phyloP scores from a whole-genome alignment of 2,797 vertebrate genomes.

The Cephalopachus bancanus region DNA sequence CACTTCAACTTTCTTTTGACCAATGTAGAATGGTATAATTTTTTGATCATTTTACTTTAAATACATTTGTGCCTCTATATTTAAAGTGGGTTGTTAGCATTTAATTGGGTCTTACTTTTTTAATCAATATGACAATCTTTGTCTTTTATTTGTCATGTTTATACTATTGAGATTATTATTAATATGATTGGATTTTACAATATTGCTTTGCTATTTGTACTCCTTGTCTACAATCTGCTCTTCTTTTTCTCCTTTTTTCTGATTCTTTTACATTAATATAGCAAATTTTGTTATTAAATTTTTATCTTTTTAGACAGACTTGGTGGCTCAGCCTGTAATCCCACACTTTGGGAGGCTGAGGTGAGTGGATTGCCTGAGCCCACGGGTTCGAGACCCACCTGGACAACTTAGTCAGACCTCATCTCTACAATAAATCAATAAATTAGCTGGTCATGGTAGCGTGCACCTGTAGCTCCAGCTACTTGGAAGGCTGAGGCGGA shows the following conservation, averaged over 20 bases:
- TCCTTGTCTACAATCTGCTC: not conserved
- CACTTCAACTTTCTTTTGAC: not conserved
- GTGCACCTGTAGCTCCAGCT: too few species aligned
- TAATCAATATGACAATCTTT: not conserved
- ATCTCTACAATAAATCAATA: too few species aligned
- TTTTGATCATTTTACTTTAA: not conserved
- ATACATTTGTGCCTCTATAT: not conserved
- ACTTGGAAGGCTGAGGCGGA: too few species aligned
- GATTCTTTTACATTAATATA: not conserved
- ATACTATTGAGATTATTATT: not conserved
- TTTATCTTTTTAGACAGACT: too few species aligned
- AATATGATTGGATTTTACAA: not conserved
- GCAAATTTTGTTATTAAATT: constrained; percentile 3
- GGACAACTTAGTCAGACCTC: too few species aligned
- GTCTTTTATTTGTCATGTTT: not conserved
- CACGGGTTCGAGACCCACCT: too few species aligned
- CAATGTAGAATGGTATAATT: not conserved
- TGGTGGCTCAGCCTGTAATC: too few species aligned
- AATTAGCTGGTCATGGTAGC: too few species aligned
- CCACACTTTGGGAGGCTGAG: too few species aligned
- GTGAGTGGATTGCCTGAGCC: too few species aligned
- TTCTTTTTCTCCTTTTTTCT: not conserved
- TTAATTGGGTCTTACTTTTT: not conserved
- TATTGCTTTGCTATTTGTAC: not conserved
- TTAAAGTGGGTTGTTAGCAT: not conserved